A percentile compares a stretch with the other conserved stretches of the same genome.
phyloP scores from a whole-genome alignment of 30 jellyfish, hydroid and myxozoan genomes.

The Hydractinia symbiolongicarpus region DNA sequence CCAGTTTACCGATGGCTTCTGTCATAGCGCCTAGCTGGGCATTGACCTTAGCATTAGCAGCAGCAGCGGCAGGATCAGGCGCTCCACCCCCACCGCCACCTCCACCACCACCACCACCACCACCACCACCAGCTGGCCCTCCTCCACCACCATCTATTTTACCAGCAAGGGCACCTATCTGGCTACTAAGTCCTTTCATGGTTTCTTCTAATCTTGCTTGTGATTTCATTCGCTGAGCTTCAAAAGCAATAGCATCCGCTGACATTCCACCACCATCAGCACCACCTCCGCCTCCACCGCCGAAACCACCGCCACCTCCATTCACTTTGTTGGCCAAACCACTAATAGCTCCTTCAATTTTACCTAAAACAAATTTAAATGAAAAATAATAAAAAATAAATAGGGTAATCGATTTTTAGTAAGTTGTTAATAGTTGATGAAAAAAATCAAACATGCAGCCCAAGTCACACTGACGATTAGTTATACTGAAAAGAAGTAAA shows the following conservation, averaged over 20 bases:
- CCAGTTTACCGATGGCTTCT: slow-evolving; percentile 67
- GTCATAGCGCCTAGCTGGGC: slow-evolving; percentile 62
- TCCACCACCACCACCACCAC: slow-evolving; percentile 58
- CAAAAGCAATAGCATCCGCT: slow-evolving; percentile 54
- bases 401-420: neutral
- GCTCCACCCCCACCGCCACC: slow-evolving; percentile 66
- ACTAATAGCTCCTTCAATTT: slow-evolving; percentile 22
- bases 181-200: slow-evolving; percentile 45
- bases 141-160: slow-evolving; percentile 73
- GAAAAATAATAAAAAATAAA: neutral
- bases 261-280: slow-evolving; percentile 80
- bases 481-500: too few relatives aligned
- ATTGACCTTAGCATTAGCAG: slow-evolving; percentile 24
- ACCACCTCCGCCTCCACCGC: slow-evolving; percentile 79
- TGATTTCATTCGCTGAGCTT: slow-evolving; percentile 55
- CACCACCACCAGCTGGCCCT: slow-evolving; percentile 71
- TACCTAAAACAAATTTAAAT: slow-evolving; percentile 16
- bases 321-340: slow-evolving; percentile 27
- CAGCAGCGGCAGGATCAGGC: slow-evolving; percentile 47
- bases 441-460: too few relatives aligned
- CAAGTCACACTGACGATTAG: too few relatives aligned
- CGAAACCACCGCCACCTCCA: slow-evolving; percentile 36
- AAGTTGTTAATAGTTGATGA: too few relatives aligned
- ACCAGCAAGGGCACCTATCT: slow-evolving; percentile 43
- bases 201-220: slow-evolving; percentile 67